Conservation (phyloP, 1,140 invertebrate species). For the Drosophila arawakana region DNA sequence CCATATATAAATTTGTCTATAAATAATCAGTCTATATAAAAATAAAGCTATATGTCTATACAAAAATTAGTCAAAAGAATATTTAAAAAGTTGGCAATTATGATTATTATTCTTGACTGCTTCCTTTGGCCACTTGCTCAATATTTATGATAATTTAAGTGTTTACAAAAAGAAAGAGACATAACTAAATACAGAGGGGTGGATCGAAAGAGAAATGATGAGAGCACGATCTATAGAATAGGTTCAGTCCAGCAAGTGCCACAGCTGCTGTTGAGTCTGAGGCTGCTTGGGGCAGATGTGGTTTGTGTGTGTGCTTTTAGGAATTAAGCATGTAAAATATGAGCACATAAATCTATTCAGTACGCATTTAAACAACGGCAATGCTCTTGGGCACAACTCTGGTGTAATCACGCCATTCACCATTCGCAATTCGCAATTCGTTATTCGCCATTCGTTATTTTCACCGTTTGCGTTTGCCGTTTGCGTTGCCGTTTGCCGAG, state of each 20-base stretch:
- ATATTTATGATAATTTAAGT: slow-evolving; percentile 65
- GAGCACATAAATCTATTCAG: slow-evolving; percentile 79
- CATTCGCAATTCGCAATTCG: slow-evolving; percentile 20
- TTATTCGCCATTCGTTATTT: slow-evolving; percentile 31
- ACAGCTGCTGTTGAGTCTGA: slow-evolving; percentile 31
- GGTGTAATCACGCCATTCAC: slow-evolving; percentile 65
- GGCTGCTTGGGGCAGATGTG: slow-evolving; percentile 21
- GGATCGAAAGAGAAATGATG: not conserved
- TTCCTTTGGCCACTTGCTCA: slow-evolving; percentile 43
- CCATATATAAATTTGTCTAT: no score
- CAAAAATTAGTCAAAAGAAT: no score
- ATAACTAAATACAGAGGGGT: no score
- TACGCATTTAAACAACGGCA: slow-evolving; percentile 74
- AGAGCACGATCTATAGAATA: not conserved
- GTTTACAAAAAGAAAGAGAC: no score
- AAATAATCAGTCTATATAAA: no score
- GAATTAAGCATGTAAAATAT: slow-evolving; percentile 80
- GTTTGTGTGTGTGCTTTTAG: slow-evolving; percentile 44
- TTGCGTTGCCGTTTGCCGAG: slow-evolving; percentile 70
- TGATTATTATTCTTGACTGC: not conserved
- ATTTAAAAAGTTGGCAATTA: not conserved
- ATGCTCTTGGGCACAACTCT: slow-evolving; percentile 22
- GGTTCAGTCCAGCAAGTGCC: slow-evolving; percentile 44
- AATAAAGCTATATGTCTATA: no score
- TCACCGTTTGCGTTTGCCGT: slow-evolving; percentile 27